Conservation (phyloP, 30 jellyfish, hydroid and myxozoan species). For the Mastigias papua region DNA sequence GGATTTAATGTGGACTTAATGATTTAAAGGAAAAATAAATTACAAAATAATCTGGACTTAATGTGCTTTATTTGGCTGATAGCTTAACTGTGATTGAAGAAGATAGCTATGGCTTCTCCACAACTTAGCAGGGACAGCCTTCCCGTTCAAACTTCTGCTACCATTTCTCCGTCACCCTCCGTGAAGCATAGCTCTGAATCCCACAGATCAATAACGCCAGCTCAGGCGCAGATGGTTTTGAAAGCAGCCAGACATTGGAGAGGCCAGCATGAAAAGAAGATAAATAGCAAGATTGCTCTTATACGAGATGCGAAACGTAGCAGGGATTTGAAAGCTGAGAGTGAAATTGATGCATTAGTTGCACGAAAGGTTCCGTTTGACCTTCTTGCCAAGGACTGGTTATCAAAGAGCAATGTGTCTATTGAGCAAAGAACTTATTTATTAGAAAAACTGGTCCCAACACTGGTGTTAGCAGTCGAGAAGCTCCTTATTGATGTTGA, state of each 20-base stretch:
- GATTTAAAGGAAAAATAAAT: too few species aligned
- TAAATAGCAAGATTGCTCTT: constrained; percentile 43
- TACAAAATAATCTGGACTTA: too few species aligned
- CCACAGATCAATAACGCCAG: constrained; percentile 58
- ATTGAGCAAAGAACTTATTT: constrained; percentile 70
- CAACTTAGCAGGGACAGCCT: background rate
- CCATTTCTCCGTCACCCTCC: background rate
- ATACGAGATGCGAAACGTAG: constrained; percentile 43
- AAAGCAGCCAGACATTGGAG: constrained; percentile 91
- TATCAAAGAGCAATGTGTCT: constrained; percentile 59
- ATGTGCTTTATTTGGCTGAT: background rate
- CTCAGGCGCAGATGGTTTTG: constrained; percentile 63
- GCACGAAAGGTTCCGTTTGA: constrained; percentile 88
- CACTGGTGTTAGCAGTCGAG: constrained; percentile 88
- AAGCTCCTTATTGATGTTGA: constrained; percentile 66
- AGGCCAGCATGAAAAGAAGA: constrained; percentile 68
- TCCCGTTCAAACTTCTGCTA: background rate
- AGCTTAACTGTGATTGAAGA: background rate
- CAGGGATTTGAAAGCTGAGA: constrained; percentile 69
- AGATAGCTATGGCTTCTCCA: background rate
- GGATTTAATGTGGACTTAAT: too few species aligned
- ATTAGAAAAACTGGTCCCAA: constrained; percentile 86
- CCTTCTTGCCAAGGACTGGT: constrained; percentile 84
- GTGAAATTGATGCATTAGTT: constrained; percentile 69
- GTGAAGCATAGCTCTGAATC: background rate